A percentile compares a stretch with the other conserved stretches of the same genome.
Evolutionary conservation across 2,888 invertebrate species (phyloP).

Genomic region (Abrostola tripartita): DNA sequence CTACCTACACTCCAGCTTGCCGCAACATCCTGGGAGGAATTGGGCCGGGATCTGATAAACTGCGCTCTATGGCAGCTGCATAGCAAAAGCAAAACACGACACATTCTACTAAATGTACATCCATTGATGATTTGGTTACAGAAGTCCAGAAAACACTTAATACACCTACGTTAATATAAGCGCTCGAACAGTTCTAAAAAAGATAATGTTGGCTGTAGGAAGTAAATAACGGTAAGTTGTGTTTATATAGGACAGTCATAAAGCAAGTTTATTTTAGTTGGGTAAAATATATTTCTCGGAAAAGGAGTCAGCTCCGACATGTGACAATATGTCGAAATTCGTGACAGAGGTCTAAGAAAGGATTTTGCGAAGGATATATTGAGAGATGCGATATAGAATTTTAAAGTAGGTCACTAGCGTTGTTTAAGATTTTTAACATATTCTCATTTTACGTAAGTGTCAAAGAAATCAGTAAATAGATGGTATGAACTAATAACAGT

Average conservation of each 20-base stretch:
- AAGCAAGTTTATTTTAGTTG: slow-evolving; percentile 49
- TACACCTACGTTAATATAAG: slow-evolving; percentile 33
- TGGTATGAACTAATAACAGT: slow-evolving; percentile 64
- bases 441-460: slow-evolving; percentile 12
- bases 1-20: slow-evolving; percentile 56
- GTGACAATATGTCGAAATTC: slow-evolving; percentile 28
- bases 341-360: slow-evolving; percentile 22
- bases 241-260: slow-evolving; percentile 66
- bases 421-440: slow-evolving; percentile 7
- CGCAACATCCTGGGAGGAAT: slow-evolving; percentile 60
- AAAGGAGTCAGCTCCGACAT: slow-evolving; percentile 31
- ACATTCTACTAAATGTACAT: slow-evolving; percentile 18
- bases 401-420: background rate
- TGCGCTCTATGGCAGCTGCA: slow-evolving; percentile 23
- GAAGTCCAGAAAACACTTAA: slow-evolving; percentile 17
- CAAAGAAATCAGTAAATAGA: slow-evolving; percentile 50
- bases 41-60: slow-evolving; percentile 42
- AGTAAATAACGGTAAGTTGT: slow-evolving; percentile 54
- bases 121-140: slow-evolving; percentile 35
- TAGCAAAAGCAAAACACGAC: slow-evolving; percentile 24
- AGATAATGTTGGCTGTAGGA: slow-evolving; percentile 26
- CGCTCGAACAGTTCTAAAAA: slow-evolving; percentile 29
- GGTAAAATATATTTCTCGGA: slow-evolving; percentile 49
- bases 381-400: background rate
- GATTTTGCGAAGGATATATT: slow-evolving; percentile 10